Evolutionary conservation across 2,113 vertebrate species (phyloP), one percentile per base, ranked within the genome.

Genomic region (Trochalopteron elliotii): DNA sequence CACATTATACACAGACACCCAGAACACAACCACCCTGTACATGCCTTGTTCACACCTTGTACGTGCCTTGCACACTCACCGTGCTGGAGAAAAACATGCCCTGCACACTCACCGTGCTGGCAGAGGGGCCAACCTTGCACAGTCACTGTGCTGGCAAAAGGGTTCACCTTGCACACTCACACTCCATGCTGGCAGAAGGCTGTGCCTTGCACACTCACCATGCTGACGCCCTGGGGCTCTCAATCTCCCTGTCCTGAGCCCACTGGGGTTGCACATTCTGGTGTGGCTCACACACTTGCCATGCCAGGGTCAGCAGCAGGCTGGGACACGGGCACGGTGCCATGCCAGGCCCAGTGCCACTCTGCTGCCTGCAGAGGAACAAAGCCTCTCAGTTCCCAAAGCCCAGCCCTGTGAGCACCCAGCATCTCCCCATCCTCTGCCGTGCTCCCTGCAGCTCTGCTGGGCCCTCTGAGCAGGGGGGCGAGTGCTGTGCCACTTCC

Each of bases 381-480:
- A 83, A 83, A 89, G 78, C 20, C n/a, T 50, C 87, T 55, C 78
- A 83, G 61, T 83, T 60, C 87, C 68, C 68, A 11, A 28, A 65
- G 61, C 1, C 17, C 22, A 13, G 57, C 42, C 2, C 59, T 18
- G 17, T 2, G 49, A 57, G 52, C 60, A 33, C 60, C 44, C 87
- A n/a, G 78, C 69, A 4, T 7, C 15, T n/a, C 33, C 37, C 33
- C 0, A 4, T 24, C 8, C 76, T 13, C 27, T 50, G 68, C 44
- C 0, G 0, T 0, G 5, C 24, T 24, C 70, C 69, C 30, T 16
- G 44, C 42, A 40, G 71, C 83, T 50, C 52, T 1, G 2, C 20
- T 11, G 0, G n/a, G 47, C 47, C 27, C 39, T 37, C 3, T 0
- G 10, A 37, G 33, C 21, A 7, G 31, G 6, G 37, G 13, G 13